These are phyloP conservation scores for Myzus persicae DNA, from an alignment of 1,140 invertebrate genomes.

Conservation along the genomic window DNA sequence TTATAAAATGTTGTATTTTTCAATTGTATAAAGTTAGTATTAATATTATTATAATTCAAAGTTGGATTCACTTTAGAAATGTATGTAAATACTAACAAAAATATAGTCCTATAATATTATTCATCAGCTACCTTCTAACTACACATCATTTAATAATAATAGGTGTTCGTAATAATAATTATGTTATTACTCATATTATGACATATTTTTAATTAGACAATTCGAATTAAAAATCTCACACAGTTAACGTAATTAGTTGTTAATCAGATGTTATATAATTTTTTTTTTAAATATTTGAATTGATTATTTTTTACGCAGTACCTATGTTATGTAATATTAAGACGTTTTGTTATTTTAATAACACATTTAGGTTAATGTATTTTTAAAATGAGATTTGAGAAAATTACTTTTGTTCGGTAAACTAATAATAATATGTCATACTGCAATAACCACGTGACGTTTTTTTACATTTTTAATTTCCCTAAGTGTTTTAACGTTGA, in stretches of 20 bases:
- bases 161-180: no score
- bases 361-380: neutral
- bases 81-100: neutral
- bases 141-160: neutral
- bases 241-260: neutral
- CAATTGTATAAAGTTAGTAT: neutral
- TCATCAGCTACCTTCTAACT: neutral
- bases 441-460: no score
- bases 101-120: neutral
- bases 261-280: neutral
- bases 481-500: neutral
- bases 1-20: neutral
- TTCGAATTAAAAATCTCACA: neutral
- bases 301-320: neutral
- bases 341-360: no score
- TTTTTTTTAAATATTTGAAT: neutral
- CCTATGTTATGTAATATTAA: neutral
- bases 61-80: neutral
- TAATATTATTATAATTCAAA: constrained; percentile 1
- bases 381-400: neutral
- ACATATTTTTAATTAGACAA: neutral
- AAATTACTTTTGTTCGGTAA: neutral
- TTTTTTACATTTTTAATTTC: neutral
- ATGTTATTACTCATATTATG: no score
- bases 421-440: neutral